phyloP scores from a whole-genome alignment of 2,113 vertebrate species.

The Bagarius yarrelli region DNA sequence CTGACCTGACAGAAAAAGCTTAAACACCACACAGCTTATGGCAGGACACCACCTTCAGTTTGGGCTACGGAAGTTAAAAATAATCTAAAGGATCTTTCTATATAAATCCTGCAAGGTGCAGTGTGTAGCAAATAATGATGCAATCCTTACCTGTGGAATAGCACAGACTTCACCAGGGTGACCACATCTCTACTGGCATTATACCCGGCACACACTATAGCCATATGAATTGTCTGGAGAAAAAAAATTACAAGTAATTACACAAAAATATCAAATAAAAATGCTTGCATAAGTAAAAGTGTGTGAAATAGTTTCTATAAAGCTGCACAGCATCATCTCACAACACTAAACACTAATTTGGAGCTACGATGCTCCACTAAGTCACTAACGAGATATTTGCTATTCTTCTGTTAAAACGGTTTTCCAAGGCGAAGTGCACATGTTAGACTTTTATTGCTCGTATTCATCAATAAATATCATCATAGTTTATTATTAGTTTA shows the following conservation, averaged over 20 bases:
- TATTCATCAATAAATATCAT: not conserved
- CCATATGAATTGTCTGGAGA: slow-evolving; percentile 92
- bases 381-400: too few relatives aligned
- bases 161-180: slow-evolving; percentile 95
- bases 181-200: slow-evolving; percentile 97
- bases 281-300: not conserved
- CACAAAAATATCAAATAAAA: too few relatives aligned
- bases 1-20: slow-evolving; percentile 22
- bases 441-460: not conserved
- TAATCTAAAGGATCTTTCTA: not conserved
- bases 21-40: slow-evolving; percentile 7
- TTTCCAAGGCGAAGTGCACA: not conserved
- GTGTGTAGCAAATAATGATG: not conserved
- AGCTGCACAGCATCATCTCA: slow-evolving; percentile 5
- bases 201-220: slow-evolving; percentile 96
- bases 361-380: not conserved
- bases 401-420: too few relatives aligned
- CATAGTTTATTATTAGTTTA: not conserved
- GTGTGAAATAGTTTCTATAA: slow-evolving; percentile 4
- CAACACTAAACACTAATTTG: slow-evolving; percentile 42
- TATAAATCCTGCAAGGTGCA: not conserved
- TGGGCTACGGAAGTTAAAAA: slow-evolving; percentile 26
- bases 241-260: not conserved
- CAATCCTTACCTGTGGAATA: slow-evolving; percentile 89
- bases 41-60: slow-evolving; percentile 10